Conservation (phyloP, 2,888 invertebrate genomes). For the Elysia crispata region DNA sequence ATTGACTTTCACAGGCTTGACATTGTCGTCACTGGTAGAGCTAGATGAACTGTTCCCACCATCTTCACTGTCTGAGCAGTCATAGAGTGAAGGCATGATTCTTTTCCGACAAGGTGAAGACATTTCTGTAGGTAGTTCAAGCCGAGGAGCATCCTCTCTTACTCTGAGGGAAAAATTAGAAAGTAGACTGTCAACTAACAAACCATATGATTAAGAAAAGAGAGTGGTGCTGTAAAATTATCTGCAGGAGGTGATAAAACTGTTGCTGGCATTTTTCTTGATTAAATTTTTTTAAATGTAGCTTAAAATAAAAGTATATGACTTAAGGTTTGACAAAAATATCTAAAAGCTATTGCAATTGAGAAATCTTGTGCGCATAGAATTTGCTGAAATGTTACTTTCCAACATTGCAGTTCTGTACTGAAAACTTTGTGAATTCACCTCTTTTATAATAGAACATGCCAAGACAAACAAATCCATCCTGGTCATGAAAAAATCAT, state of each 20-base stretch:
- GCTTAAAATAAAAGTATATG: too few relatives aligned
- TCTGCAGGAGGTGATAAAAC: background rate
- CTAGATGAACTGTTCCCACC: slow-evolving; percentile 7
- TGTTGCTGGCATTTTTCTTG: background rate
- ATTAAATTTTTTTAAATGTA: too few relatives aligned
- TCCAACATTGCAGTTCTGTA: too few relatives aligned
- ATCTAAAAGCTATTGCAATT: too few relatives aligned
- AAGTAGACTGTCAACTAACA: background rate
- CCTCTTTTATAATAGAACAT: too few relatives aligned
- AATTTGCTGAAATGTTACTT: too few relatives aligned
- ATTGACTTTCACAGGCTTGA: slow-evolving; percentile 47
- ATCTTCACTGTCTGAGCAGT: slow-evolving; percentile 11
- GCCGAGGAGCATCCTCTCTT: slow-evolving; percentile 67
- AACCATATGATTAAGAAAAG: background rate
- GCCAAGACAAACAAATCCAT: too few relatives aligned
- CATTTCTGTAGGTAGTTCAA: slow-evolving; percentile 49
- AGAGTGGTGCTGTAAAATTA: background rate
- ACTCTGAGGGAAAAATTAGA: slow-evolving; percentile 52
- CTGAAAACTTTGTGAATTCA: too few relatives aligned
- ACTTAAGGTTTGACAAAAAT: too few relatives aligned
- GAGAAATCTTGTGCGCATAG: too few relatives aligned
- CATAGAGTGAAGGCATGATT: background rate
- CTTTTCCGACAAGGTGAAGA: slow-evolving; percentile 44
- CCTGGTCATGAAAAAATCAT: too few relatives aligned
- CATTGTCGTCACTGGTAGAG: slow-evolving; percentile 44